phyloP scores from a whole-genome alignment of 2,113 vertebrate species.

The Colius striatus region DNA sequence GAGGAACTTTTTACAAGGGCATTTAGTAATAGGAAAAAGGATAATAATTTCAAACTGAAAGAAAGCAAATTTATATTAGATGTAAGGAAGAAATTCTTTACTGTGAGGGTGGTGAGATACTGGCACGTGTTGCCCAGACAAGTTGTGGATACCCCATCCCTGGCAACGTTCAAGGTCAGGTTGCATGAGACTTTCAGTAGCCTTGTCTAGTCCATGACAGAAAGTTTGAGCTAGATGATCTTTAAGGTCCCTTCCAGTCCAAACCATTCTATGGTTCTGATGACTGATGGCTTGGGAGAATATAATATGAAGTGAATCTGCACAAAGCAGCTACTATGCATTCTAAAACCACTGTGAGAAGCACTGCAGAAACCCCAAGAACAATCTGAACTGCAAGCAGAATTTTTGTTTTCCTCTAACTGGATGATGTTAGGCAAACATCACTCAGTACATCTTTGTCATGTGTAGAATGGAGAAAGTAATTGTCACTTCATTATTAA shows the following conservation, averaged over 20 bases:
- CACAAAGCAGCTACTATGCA: background rate
- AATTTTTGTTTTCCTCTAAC: background rate
- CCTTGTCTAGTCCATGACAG: background rate
- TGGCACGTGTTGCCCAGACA: background rate
- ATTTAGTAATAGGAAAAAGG: accelerated
- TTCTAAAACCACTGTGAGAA: background rate
- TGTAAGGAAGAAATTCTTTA: background rate
- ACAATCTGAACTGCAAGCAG: background rate
- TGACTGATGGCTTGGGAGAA: background rate
- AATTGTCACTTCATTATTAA: background rate
- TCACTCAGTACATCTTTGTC: background rate
- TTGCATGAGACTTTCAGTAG: background rate
- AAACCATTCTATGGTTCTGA: background rate
- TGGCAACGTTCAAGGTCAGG: background rate
- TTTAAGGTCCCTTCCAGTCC: background rate
- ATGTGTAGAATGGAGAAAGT: background rate
- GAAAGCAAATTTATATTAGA: too few species aligned
- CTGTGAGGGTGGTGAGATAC: background rate
- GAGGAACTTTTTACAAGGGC: accelerated
- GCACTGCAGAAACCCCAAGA: background rate
- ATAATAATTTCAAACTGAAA: accelerated
- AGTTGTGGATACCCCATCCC: background rate
- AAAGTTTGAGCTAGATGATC: background rate
- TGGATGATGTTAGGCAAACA: background rate
- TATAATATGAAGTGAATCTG: accelerated